Evolutionary conservation across 35 echinoderm and acorn worm species (phyloP).

Genomic region (Lytechinus variegatus): DNA sequence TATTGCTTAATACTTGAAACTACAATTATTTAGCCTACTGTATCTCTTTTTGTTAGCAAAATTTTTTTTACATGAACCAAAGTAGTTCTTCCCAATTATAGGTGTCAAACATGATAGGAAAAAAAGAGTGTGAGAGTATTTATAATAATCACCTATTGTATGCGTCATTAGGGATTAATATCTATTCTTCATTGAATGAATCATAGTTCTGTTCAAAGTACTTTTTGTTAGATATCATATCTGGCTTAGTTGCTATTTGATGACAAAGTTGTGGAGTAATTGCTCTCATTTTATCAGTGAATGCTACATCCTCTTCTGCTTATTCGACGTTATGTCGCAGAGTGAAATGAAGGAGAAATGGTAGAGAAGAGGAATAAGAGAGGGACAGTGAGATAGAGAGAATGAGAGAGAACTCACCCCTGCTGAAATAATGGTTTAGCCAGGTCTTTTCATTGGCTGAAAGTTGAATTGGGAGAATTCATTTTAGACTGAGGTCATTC

Average conservation of each 20-base stretch:
- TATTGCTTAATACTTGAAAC: too few relatives aligned
- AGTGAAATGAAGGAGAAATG: not conserved
- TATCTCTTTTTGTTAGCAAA: too few relatives aligned
- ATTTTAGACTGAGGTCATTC: too few relatives aligned
- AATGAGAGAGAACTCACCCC: not conserved
- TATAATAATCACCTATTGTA: not conserved
- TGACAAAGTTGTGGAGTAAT: not conserved
- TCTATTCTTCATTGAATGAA: not conserved
- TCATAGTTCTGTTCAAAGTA: not conserved
- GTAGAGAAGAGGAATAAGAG: not conserved
- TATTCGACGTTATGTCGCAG: not conserved
- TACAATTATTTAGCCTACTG: too few relatives aligned
- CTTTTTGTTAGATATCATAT: not conserved
- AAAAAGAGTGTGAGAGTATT: not conserved
- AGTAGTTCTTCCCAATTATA: too few relatives aligned
- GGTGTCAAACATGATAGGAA: not conserved
- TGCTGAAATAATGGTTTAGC: too few relatives aligned
- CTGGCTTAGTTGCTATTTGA: not conserved
- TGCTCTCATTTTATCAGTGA: not conserved
- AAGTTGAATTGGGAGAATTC: too few relatives aligned
- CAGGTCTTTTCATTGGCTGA: too few relatives aligned
- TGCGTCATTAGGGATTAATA: conserved; percentile 3
- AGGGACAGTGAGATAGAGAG: not conserved
- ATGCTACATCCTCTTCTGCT: not conserved
- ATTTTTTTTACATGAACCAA: too few relatives aligned